These are phyloP conservation scores for Myrmecophaga tridactyla DNA, from an alignment of 2,113 vertebrate genomes.

Conservation along the genomic window DNA sequence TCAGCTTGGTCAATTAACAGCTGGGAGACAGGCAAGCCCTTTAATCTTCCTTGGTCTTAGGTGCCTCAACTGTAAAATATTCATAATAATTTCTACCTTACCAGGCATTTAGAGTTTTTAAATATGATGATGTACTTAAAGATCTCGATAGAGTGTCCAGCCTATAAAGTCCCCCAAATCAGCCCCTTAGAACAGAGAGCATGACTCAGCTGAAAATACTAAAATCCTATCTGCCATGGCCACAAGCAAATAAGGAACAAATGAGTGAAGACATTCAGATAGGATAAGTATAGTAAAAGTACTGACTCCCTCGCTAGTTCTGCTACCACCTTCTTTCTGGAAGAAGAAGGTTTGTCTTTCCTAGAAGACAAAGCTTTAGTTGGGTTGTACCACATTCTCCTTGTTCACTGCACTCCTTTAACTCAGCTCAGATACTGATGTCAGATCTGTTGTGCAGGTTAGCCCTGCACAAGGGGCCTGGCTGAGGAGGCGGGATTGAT, in stretches of 20 bases:
- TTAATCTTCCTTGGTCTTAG: not conserved
- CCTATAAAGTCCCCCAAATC: not conserved
- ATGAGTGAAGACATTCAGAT: not conserved
- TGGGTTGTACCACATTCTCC: not conserved
- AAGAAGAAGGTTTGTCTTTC: not conserved
- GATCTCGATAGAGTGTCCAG: not conserved
- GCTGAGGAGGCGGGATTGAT: not conserved
- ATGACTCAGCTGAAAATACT: not conserved
- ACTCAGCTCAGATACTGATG: not conserved
- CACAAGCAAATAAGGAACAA: not conserved
- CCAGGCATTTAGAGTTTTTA: not conserved
- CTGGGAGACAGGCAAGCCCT: not conserved
- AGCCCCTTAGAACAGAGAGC: not conserved
- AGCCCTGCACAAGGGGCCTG: accelerated
- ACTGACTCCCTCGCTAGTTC: not conserved
- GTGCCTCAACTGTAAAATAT: not conserved
- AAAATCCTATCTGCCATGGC: not conserved
- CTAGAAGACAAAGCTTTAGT: not conserved
- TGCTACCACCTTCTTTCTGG: not conserved
- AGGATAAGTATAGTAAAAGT: not conserved
- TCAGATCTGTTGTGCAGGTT: not conserved
- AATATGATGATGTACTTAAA: not conserved
- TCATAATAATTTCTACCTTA: not conserved
- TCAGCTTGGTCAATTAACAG: not conserved
- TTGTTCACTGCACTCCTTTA: not conserved